Percentiles rank a stretch among this genome's conserved stretches.
These are phyloP conservation scores for Ceraclea dissimilis DNA, from an alignment of 2,888 invertebrate species.

Conservation along the genomic window DNA sequence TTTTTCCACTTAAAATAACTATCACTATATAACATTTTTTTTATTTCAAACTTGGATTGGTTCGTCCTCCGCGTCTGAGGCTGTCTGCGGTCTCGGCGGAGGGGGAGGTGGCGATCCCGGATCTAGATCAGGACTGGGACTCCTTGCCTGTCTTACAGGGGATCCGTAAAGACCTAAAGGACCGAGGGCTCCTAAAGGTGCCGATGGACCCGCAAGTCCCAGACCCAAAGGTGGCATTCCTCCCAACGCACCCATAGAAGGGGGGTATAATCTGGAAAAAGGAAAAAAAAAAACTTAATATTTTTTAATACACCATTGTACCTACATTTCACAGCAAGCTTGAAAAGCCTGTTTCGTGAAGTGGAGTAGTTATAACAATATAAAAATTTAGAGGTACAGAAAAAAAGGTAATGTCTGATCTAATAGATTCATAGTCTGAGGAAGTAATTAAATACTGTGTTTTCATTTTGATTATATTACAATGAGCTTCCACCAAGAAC, in stretches of 20 bases:
- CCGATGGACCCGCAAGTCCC: conserved; percentile 60
- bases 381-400: no score
- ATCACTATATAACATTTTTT: no score
- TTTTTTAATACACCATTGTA: neutral
- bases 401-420: no score
- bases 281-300: neutral
- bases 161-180: conserved; percentile 60
- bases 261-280: conserved; percentile 51
- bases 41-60: conserved; percentile 50
- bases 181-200: conserved; percentile 58
- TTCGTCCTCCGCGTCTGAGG: conserved; percentile 53
- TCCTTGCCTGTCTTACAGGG: conserved; percentile 42
- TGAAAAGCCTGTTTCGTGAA: no score
- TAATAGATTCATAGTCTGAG: no score
- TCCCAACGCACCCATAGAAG: conserved; percentile 50
- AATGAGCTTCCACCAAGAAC: no score
- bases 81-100: conserved; percentile 32
- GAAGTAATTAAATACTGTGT: no score
- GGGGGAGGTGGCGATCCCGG: conserved; percentile 53
- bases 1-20: no score
- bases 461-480: no score
- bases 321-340: no score
- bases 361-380: no score
- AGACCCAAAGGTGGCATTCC: conserved; percentile 50
- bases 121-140: conserved; percentile 49